Percentiles rank a stretch among this genome's conserved stretches.
phyloP scores from a whole-genome alignment of 2,113 vertebrate species.

The Oncorhynchus keta region DNA sequence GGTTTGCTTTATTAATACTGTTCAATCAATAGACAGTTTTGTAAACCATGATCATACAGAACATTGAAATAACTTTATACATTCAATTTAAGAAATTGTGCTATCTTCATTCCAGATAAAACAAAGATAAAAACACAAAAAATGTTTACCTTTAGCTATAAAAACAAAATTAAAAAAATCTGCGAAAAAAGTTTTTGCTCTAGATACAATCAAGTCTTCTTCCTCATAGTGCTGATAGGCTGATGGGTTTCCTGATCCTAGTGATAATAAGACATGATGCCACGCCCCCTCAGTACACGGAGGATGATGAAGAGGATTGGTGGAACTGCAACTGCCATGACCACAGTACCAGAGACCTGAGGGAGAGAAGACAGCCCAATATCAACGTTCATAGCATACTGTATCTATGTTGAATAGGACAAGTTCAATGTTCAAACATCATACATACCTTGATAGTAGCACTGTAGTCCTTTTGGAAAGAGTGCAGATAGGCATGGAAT shows the following conservation, averaged over 20 bases:
- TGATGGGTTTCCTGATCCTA: neutral
- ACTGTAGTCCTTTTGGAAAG: constrained; percentile 57
- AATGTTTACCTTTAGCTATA: too few relatives aligned
- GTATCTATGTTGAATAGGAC: neutral
- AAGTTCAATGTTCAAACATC: neutral
- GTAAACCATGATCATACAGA: too few relatives aligned
- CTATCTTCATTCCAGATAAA: too few relatives aligned
- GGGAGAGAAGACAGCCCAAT: constrained; percentile 9
- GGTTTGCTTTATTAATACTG: too few relatives aligned
- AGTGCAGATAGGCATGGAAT: constrained; percentile 58
- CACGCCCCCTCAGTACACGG: constrained; percentile 29
- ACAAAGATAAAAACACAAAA: too few relatives aligned
- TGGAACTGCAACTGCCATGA: constrained; percentile 51
- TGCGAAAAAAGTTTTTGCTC: too few relatives aligned
- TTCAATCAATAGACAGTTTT: too few relatives aligned
- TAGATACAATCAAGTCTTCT: too few relatives aligned
- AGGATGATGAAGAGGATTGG: constrained; percentile 48
- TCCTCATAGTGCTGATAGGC: neutral
- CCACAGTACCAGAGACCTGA: constrained; percentile 61
- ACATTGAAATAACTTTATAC: too few relatives aligned
- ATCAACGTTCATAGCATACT: neutral
- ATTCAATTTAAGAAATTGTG: too few relatives aligned
- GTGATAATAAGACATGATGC: constrained; percentile 11
- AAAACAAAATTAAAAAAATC: too few relatives aligned
- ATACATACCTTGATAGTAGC: constrained; percentile 65